phyloP scores from a whole-genome alignment of 2,888 invertebrate genomes.

The Cancer borealis region DNA sequence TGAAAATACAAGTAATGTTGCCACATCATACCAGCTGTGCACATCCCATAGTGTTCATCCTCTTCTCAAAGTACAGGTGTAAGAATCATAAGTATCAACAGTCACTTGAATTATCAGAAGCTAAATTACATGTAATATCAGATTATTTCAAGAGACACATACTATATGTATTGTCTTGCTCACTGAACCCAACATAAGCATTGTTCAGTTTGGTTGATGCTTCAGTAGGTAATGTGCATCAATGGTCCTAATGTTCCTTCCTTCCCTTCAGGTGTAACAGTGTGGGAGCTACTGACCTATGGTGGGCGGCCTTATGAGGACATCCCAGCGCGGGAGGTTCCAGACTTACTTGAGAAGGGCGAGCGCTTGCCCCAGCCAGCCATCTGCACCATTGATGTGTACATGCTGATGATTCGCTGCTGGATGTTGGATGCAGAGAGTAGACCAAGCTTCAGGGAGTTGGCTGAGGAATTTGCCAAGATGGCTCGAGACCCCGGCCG shows the following conservation, averaged over 20 bases:
- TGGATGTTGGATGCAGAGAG: conserved; percentile 98
- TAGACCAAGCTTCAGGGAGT: conserved; percentile 94
- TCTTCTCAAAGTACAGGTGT: too few relatives aligned
- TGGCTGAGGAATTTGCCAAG: conserved; percentile 95
- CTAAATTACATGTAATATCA: too few relatives aligned
- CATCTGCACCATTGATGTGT: conserved; percentile 97
- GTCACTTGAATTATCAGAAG: too few relatives aligned
- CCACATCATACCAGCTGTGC: not conserved
- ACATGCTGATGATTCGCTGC: conserved; percentile 97
- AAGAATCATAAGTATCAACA: too few relatives aligned
- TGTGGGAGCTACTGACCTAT: conserved; percentile 98
- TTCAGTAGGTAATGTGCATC: not conserved
- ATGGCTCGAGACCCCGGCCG: conserved; percentile 98
- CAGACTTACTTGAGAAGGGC: conserved; percentile 95
- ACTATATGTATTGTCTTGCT: too few relatives aligned
- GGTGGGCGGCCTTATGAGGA: conserved; percentile 96
- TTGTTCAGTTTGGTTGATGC: too few relatives aligned
- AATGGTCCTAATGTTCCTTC: not conserved
- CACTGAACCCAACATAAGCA: too few relatives aligned
- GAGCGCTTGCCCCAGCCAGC: conserved; percentile 94
- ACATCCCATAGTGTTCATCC: too few relatives aligned
- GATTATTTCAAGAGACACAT: too few relatives aligned
- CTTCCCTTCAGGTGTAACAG: conserved; percentile 86
- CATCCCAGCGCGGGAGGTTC: conserved; percentile 94
- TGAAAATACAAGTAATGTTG: not conserved